These are phyloP conservation scores for Sylvietta virens DNA, from an alignment of 2,113 vertebrate species.

Conservation along the genomic window DNA sequence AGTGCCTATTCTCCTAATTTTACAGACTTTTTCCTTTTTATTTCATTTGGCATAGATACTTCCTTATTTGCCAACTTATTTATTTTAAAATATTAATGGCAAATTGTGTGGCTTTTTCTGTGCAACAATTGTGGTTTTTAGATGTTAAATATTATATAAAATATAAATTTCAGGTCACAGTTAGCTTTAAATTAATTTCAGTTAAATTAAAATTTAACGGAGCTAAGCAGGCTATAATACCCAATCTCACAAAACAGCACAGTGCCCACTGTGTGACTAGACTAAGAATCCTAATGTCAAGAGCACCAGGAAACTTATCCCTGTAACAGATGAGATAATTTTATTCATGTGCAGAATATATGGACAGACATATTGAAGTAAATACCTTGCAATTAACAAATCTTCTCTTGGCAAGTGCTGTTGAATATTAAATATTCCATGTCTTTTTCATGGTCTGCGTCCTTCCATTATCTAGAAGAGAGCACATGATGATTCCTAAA, in stretches of 20 bases:
- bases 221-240: neutral
- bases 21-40: neutral
- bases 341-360: neutral
- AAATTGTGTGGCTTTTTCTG: neutral
- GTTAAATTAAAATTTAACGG: neutral
- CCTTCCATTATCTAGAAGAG: neutral
- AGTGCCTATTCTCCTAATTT: neutral
- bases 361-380: neutral
- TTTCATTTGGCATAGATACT: neutral
- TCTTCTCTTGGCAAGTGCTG: neutral
- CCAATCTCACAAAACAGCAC: neutral
- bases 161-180: neutral
- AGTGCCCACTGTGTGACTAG: neutral
- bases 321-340: neutral
- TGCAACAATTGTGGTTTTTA: neutral
- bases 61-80: neutral
- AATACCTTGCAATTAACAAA: neutral
- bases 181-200: neutral
- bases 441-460: neutral
- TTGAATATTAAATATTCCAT: neutral
- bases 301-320: neutral
- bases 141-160: neutral
- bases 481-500: neutral
- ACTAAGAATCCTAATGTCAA: neutral
- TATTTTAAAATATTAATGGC: neutral